Percentiles rank a stretch among this genome's conserved stretches.
Conservation (phyloP, 2,888 invertebrate genomes). For the Drosophila mimetica region DNA sequence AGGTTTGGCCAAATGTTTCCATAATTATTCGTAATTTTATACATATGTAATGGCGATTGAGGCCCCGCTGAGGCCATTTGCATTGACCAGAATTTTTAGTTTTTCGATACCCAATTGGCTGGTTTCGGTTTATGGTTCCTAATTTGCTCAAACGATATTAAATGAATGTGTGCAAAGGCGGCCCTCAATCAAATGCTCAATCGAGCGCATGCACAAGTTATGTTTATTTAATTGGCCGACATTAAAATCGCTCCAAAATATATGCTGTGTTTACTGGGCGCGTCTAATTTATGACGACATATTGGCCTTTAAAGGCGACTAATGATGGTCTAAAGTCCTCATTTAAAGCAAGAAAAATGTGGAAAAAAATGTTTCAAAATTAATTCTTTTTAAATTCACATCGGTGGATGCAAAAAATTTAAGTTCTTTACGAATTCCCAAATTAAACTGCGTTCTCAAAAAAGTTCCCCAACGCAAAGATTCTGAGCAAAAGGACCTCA, state of each 20-base stretch:
- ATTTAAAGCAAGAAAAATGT: not conserved
- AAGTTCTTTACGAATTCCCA: too few species aligned
- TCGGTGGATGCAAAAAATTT: too few species aligned
- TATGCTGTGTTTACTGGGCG: not conserved
- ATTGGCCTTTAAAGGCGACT: not conserved
- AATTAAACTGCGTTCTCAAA: too few species aligned
- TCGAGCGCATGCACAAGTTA: slow-evolving; percentile 57
- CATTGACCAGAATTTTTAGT: slow-evolving; percentile 12
- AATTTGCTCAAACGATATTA: slow-evolving; percentile 41
- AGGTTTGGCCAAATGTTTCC: slow-evolving; percentile 6
- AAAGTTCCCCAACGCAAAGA: too few species aligned
- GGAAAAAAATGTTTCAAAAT: too few species aligned
- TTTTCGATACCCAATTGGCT: slow-evolving; percentile 4
- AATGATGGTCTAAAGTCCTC: not conserved
- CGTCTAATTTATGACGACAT: slow-evolving; percentile 28
- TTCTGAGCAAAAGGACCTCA: too few species aligned
- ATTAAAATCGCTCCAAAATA: slow-evolving; percentile 37
- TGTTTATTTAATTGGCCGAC: slow-evolving; percentile 61
- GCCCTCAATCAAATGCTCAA: slow-evolving; percentile 42
- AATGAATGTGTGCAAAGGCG: slow-evolving; percentile 6
- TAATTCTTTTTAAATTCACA: too few species aligned
- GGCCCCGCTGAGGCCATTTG: slow-evolving; percentile 6
- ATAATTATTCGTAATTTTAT: slow-evolving; percentile 27
- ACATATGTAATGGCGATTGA: not conserved
- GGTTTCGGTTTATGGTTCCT: slow-evolving; percentile 20